These are phyloP conservation scores for Drosophila pseudotalamancana DNA, from an alignment of 2,888 invertebrate genomes.

Conservation along the genomic window DNA sequence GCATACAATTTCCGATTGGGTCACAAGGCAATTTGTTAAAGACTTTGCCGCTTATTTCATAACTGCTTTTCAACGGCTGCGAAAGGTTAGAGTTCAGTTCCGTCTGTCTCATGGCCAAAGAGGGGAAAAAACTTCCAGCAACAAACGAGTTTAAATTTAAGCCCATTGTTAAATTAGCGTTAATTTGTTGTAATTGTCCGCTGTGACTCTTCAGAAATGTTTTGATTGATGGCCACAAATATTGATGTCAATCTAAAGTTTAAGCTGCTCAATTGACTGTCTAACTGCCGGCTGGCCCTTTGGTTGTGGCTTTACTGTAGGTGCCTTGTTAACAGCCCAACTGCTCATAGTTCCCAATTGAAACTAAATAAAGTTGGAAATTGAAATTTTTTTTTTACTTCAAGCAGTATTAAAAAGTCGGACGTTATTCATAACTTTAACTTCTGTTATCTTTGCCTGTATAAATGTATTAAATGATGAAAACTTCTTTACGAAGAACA, in stretches of 20 bases:
- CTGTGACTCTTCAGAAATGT: constrained; percentile 43
- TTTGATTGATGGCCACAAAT: constrained; percentile 43
- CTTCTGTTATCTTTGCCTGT: too few relatives aligned
- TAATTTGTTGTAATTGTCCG: constrained; percentile 59
- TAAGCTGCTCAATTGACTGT: constrained; percentile 26
- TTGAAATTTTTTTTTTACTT: too few relatives aligned
- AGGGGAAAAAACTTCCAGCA: too few relatives aligned
- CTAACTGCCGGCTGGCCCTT: constrained; percentile 8
- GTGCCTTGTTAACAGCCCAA: constrained; percentile 1
- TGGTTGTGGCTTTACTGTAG: neutral
- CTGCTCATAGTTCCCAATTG: constrained; percentile 19
- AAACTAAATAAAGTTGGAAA: too few relatives aligned
- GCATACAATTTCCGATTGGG: constrained; percentile 67
- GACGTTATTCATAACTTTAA: too few relatives aligned
- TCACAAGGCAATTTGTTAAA: constrained; percentile 26
- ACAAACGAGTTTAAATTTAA: neutral
- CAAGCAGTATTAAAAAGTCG: too few relatives aligned
- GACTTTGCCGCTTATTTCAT: constrained; percentile 15
- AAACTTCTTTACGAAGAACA: too few relatives aligned
- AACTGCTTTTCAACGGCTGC: neutral
- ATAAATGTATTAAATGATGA: too few relatives aligned
- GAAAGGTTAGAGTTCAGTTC: constrained; percentile 35
- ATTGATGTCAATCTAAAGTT: constrained; percentile 42
- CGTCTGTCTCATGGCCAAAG: constrained; percentile 33
- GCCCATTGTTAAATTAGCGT: constrained; percentile 32